phyloP scores from a whole-genome alignment of 1,140 invertebrate genomes.

The Bombus difficillimus region DNA sequence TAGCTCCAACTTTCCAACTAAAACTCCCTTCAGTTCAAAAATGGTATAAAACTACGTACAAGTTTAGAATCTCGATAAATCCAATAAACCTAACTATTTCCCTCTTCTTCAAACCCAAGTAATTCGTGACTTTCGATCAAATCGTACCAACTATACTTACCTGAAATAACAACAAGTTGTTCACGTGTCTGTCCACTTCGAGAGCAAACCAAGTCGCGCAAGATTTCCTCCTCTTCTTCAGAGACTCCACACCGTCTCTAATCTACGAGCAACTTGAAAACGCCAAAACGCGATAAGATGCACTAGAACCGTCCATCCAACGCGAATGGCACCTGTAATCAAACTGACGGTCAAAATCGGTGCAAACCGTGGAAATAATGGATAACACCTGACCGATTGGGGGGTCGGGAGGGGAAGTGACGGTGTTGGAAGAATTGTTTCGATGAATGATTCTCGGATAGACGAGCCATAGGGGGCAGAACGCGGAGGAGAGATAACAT shows the following conservation, averaged over 20 bases:
- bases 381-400: constrained; percentile 25
- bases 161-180: neutral
- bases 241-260: neutral
- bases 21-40: neutral
- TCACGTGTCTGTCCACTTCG: neutral
- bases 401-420: constrained; percentile 24
- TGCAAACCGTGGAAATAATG: constrained; percentile 64
- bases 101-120: neutral
- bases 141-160: neutral
- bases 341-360: constrained; percentile 76
- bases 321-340: constrained; percentile 80
- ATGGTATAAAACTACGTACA: neutral
- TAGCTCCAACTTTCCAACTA: neutral
- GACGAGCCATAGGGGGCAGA: constrained; percentile 61
- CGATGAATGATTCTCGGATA: constrained; percentile 58
- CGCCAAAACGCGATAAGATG: neutral
- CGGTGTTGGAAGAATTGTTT: constrained; percentile 51
- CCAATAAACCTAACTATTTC: neutral
- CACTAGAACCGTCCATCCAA: constrained; percentile 60
- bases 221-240: neutral
- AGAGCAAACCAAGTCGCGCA: neutral
- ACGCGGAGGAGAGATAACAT: constrained; percentile 33
- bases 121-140: neutral
- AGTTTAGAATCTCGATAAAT: neutral
- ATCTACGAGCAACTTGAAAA: neutral